Evolutionary conservation across 2,113 vertebrate genomes (phyloP).

Genomic region (Uria aalge): DNA sequence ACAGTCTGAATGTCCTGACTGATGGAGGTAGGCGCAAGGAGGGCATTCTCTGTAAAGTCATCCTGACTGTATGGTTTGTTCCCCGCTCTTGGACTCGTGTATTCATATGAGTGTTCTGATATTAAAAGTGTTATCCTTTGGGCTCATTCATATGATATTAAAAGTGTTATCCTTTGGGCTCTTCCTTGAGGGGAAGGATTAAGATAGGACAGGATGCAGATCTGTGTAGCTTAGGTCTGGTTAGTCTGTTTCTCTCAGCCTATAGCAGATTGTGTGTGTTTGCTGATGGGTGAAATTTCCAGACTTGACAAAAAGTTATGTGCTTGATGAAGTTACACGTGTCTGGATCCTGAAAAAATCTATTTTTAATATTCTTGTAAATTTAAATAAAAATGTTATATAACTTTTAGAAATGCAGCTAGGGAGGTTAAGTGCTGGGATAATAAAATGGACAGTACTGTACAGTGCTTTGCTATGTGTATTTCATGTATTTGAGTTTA

Average conservation of each 20-base stretch:
- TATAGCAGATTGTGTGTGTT: background rate
- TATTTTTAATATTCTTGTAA: background rate
- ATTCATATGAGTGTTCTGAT: background rate
- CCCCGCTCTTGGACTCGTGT: background rate
- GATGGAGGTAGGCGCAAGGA: background rate
- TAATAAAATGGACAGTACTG: background rate
- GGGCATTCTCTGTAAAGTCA: background rate
- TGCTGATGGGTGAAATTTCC: background rate
- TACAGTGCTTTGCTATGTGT: constrained; percentile 20
- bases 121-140: background rate
- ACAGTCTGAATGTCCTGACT: background rate
- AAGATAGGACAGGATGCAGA: background rate
- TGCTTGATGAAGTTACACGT: background rate
- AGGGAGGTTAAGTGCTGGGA: background rate
- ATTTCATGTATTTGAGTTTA: constrained; percentile 33
- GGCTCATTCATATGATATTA: background rate
- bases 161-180: background rate
- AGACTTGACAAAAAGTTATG: background rate
- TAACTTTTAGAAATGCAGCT: background rate
- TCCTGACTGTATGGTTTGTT: background rate
- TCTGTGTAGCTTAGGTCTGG: background rate
- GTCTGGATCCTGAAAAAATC: background rate
- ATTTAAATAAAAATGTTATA: background rate
- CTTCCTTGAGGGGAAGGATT: background rate
- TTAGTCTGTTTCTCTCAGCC: background rate